Conservation (phyloP, 2,797 vertebrate species). For the Premnoplex brunnescens region DNA sequence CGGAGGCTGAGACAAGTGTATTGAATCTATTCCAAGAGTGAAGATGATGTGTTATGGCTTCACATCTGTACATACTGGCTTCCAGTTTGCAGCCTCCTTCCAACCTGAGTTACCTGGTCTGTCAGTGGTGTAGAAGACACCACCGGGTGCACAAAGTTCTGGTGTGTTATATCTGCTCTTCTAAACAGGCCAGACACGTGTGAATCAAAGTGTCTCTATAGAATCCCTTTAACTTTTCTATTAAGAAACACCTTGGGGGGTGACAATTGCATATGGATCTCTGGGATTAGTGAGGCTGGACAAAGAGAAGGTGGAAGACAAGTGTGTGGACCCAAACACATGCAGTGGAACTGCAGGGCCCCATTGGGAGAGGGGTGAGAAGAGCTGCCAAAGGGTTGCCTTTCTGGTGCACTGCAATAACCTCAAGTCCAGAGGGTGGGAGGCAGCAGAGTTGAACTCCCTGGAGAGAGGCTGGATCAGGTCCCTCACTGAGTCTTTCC, state of each 20-base stretch:
- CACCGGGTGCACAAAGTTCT: background rate
- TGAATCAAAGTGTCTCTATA: background rate
- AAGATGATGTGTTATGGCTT: background rate
- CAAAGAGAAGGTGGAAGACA: background rate
- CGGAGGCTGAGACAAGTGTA: background rate
- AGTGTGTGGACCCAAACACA: background rate
- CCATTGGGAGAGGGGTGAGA: background rate
- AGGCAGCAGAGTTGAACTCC: background rate
- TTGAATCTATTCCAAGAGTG: background rate
- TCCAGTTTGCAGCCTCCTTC: background rate
- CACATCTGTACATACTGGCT: background rate
- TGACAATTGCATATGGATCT: background rate
- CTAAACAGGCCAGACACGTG: background rate
- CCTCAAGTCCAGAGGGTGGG: fast-evolving
- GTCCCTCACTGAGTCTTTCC: background rate
- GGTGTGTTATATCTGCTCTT: background rate
- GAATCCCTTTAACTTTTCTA: background rate
- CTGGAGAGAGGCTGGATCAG: background rate
- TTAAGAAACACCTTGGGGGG: background rate
- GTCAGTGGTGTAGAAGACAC: background rate
- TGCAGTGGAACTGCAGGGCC: background rate
- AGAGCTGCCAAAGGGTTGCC: fast-evolving
- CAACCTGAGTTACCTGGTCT: background rate
- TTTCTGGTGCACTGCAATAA: background rate
- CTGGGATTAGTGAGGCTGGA: background rate